phyloP scores from a whole-genome alignment of 2,113 vertebrate genomes.

The Asarcornis scutulata region DNA sequence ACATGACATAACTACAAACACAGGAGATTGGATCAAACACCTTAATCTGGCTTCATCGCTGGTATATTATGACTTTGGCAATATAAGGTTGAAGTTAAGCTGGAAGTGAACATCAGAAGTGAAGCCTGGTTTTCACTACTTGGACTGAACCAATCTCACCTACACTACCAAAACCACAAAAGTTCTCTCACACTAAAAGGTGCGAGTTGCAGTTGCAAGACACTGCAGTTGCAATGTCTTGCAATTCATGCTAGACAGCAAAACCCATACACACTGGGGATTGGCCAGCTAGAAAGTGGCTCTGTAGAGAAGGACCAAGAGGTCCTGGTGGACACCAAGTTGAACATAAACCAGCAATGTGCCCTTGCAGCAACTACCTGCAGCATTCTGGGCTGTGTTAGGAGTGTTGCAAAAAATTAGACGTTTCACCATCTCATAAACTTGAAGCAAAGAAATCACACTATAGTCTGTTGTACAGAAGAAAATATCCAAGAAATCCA shows the following conservation, averaged over 20 bases:
- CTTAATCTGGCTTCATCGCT: neutral
- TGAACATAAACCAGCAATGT: too few relatives aligned
- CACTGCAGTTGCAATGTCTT: neutral
- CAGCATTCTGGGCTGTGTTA: neutral
- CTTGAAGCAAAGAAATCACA: neutral
- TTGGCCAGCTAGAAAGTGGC: neutral
- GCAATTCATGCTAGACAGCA: neutral
- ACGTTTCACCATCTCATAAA: neutral
- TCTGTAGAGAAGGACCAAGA: neutral
- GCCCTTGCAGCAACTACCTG: neutral
- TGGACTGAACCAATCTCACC: neutral
- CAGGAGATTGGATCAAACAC: neutral
- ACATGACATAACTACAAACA: neutral
- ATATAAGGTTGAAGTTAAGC: neutral
- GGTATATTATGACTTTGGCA: neutral
- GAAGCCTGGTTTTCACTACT: neutral
- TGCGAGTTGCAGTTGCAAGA: neutral
- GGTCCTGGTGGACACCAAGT: too few relatives aligned
- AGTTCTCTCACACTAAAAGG: neutral
- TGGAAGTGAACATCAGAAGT: neutral
- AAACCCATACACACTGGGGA: neutral
- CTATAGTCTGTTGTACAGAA: neutral
- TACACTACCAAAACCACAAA: neutral
- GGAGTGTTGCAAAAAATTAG: accelerated
- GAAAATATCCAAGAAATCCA: neutral